phyloP scores from a whole-genome alignment of 2,888 invertebrate genomes.

The Eristalinus sepulchralis region DNA sequence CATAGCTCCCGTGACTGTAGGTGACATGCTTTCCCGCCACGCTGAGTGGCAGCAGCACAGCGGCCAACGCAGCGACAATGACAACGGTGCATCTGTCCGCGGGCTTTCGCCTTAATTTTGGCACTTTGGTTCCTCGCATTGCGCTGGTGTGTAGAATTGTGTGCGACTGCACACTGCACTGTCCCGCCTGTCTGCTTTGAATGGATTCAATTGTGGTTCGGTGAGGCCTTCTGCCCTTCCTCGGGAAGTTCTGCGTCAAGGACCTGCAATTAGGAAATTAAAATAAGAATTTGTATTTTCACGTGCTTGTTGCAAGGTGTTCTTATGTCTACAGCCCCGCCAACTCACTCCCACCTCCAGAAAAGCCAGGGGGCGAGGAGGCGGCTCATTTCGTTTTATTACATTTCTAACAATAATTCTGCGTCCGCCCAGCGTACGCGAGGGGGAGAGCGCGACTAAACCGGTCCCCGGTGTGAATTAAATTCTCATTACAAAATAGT shows the following conservation, averaged over 20 bases:
- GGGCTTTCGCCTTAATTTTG: conserved; percentile 52
- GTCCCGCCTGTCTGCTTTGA: conserved; percentile 36
- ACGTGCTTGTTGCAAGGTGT: background rate
- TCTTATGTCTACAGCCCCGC: background rate
- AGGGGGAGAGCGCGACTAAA: conserved; percentile 11
- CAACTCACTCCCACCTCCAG: conserved; percentile 8
- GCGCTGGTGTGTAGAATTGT: background rate
- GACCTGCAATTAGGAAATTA: conserved; percentile 57
- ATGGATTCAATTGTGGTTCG: conserved; percentile 30
- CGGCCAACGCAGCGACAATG: conserved; percentile 29
- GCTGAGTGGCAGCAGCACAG: conserved; percentile 53
- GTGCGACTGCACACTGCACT: conserved; percentile 45
- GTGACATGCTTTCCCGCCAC: conserved; percentile 54
- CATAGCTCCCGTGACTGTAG: conserved; percentile 72
- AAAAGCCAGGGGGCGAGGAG: conserved; percentile 7
- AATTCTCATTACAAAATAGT: conserved; percentile 66
- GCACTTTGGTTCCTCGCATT: conserved; percentile 61
- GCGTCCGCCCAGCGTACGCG: background rate
- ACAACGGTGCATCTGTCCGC: conserved; percentile 28
- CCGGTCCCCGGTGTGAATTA: conserved; percentile 58
- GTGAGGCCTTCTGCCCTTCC: background rate
- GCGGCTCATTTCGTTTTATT: conserved; percentile 18
- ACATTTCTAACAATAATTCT: conserved; percentile 18
- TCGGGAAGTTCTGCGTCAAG: conserved; percentile 1
- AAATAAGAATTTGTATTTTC: conserved; percentile 24